phyloP scores from a whole-genome alignment of 2,113 vertebrate genomes.

The Eurypyga helias region DNA sequence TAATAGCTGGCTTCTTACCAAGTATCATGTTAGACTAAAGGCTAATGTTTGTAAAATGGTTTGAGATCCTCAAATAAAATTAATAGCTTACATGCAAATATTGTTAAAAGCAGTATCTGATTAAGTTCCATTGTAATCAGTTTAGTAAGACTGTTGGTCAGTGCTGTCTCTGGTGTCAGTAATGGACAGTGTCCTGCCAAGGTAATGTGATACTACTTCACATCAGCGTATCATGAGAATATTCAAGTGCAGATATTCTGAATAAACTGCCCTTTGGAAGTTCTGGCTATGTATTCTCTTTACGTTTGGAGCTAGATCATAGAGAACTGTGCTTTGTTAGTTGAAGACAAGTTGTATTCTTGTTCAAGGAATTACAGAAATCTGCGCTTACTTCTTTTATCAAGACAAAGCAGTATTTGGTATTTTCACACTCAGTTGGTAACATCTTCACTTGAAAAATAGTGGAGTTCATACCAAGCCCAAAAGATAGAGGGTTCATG shows the following conservation, averaged over 20 bases:
- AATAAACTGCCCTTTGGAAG: background rate
- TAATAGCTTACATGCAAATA: background rate
- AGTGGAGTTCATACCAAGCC: background rate
- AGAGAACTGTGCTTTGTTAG: background rate
- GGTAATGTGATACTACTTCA: background rate
- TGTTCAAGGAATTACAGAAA: background rate
- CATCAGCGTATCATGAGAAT: background rate
- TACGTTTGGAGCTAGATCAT: background rate
- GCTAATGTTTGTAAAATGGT: background rate
- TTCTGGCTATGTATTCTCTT: background rate
- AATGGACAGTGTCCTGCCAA: background rate
- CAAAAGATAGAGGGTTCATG: background rate
- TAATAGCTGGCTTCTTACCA: background rate
- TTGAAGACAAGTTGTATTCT: background rate
- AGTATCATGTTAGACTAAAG: background rate
- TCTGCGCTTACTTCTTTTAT: background rate
- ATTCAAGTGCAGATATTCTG: background rate
- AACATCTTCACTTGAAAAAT: background rate
- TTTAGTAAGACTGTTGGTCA: background rate
- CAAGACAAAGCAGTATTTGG: background rate
- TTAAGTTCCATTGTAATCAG: background rate
- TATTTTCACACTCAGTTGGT: background rate
- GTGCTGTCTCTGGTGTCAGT: background rate
- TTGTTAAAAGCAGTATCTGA: background rate
- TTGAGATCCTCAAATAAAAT: background rate